Base-by-base conservation (phyloP, 1,140 invertebrate genomes). In the Anastrepha ludens region DNA sequence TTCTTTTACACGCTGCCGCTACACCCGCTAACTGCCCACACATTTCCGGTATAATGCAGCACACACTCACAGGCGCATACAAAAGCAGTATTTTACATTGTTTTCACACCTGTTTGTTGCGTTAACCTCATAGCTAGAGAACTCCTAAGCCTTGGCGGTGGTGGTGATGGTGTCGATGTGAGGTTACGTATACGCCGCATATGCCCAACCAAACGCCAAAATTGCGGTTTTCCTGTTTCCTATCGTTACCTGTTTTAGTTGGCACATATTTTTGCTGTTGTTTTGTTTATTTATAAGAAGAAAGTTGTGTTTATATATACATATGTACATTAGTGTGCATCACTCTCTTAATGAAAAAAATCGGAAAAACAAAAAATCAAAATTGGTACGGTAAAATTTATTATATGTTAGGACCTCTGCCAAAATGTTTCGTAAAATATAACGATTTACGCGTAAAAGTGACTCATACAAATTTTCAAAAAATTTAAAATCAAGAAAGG, bases 151-250 rank as follows among this genome's bases (percentile, higher is more conserved):
- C 29, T 29, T 29, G 29, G 29, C 1, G 29, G 29, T 29, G 29
- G 29, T 29, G 29, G 29, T 29, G 29, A 29, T 29, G 29, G 29
- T 29, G 29, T 62, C n/a, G n/a, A 62, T 8, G n/a, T 3, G 20
- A 29, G 44, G 74, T 81, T 81, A 81, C 47, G 44, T 55, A 81
- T 81, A 81, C 74, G 74, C 74, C 74, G 55, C 74, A 13, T 81
- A 81, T 81, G 74, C 74, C 74, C 74, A 81, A 81, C 5, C n/a
- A 81, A 81, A 81, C 85, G 59, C 59, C 85, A 62, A 86, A 86
- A 86, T 86, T 86, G 85, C 59, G 85, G 85, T 62, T 86, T 86
- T 81, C 74, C 74, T 81, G 74, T 81, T 81, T 81, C 74, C 74
- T 55, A 81, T 81, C 74, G 47, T 50, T 81, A 74, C 67, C 67